phyloP scores from a whole-genome alignment of 1,140 invertebrate genomes.

The Caerostris darwini region DNA sequence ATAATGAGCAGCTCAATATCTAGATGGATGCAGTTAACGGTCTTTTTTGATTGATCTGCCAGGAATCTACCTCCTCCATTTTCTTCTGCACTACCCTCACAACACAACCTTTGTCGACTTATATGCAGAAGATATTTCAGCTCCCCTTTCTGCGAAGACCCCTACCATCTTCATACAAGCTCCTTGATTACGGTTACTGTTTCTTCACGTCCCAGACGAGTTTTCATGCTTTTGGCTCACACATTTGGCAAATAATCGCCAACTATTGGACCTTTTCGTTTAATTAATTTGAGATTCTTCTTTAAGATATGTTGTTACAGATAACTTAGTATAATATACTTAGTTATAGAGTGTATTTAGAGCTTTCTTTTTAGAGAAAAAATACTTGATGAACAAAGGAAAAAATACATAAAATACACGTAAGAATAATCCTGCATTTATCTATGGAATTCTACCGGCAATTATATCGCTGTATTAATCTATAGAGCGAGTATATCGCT shows the following conservation, averaged over 20 bases:
- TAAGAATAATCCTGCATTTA: no score
- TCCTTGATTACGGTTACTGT: slow-evolving; percentile 11
- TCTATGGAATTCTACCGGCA: no score
- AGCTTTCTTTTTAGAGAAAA: no score
- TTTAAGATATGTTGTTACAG: no score
- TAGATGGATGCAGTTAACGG: slow-evolving; percentile 1
- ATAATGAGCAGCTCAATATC: slow-evolving; percentile 17
- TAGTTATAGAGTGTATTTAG: no score
- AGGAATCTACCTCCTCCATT: not conserved
- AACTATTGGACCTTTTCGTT: not conserved
- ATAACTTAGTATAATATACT: no score
- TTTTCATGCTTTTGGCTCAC: not conserved
- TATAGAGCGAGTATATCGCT: no score
- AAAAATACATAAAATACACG: no score
- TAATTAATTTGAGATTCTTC: not conserved
- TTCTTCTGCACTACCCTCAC: not conserved
- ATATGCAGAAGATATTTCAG: slow-evolving; percentile 10
- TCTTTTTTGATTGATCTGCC: slow-evolving; percentile 26
- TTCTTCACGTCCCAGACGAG: slow-evolving; percentile 8
- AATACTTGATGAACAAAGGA: no score
- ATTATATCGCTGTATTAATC: no score
- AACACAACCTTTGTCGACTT: slow-evolving; percentile 4
- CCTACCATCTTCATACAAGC: not conserved
- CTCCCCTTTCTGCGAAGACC: not conserved
- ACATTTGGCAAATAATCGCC: slow-evolving; percentile 26